Conservation (phyloP, 2,797 vertebrate species). For the Coregonus sp. region DNA sequence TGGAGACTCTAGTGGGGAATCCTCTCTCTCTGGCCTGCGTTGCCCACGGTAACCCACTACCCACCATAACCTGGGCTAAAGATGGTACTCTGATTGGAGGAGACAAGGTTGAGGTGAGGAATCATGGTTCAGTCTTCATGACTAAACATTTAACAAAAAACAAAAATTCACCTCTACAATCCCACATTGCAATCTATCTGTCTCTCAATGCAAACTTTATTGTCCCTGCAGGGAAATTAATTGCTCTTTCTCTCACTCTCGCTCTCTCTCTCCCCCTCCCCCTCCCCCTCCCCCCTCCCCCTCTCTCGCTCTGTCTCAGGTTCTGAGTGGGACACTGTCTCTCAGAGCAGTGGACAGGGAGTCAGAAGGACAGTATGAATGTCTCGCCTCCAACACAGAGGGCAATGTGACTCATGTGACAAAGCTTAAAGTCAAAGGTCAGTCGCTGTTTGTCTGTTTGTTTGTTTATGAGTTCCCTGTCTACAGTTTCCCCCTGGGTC, state of each 20-base stretch:
- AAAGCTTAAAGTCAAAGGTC: constrained; percentile 89
- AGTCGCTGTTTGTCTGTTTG: neutral
- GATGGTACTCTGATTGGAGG: constrained; percentile 69
- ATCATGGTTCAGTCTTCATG: neutral
- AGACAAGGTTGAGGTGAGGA: constrained; percentile 65
- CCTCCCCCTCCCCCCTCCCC: no score
- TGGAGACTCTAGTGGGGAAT: constrained; percentile 79
- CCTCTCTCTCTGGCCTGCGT: constrained; percentile 79
- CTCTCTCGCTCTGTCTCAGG: constrained; percentile 43
- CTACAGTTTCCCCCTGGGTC: neutral
- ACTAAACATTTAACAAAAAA: neutral
- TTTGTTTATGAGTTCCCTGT: neutral
- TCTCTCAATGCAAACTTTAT: no score
- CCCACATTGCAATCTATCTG: no score
- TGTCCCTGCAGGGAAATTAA: no score
- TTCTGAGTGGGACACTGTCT: constrained; percentile 81
- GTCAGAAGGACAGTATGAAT: constrained; percentile 84
- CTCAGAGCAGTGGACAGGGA: constrained; percentile 72
- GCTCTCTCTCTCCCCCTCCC: neutral
- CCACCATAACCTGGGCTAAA: constrained; percentile 84
- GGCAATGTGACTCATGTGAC: constrained; percentile 81
- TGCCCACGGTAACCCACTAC: constrained; percentile 84
- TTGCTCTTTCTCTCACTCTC: no score
- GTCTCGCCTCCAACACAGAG: constrained; percentile 86
- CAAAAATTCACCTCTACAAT: neutral